Percentiles rank a stretch among this genome's conserved stretches.
phyloP scores from a whole-genome alignment of 2,113 vertebrate species.

The Oryzias celebensis region DNA sequence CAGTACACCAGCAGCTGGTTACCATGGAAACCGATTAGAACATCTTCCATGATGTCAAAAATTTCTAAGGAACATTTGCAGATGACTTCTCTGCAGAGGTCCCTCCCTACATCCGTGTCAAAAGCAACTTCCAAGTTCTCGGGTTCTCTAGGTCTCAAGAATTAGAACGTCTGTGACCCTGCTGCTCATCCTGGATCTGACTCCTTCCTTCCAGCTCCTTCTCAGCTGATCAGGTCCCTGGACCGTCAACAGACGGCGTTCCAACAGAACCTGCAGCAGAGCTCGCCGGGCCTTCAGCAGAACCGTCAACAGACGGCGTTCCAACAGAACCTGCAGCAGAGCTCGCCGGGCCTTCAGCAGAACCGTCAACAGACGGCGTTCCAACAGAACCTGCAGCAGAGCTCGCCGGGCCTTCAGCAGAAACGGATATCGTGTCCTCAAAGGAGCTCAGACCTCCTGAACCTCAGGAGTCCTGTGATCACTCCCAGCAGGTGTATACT shows the following conservation, averaged over 20 bases:
- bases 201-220: neutral
- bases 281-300: neutral
- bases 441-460: neutral
- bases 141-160: neutral
- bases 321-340: neutral
- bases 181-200: neutral
- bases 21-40: no score
- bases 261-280: rapidly evolving
- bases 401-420: rapidly evolving
- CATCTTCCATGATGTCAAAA: no score
- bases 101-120: no score
- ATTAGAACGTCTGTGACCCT: neutral
- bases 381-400: rapidly evolving
- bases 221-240: neutral
- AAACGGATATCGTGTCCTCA: neutral
- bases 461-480: neutral
- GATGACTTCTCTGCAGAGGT: neutral
- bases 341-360: neutral
- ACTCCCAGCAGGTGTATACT: constrained; percentile 11
- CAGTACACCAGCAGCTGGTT: no score
- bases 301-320: no score
- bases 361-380: no score
- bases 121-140: neutral
- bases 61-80: no score
- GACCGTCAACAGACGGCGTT: neutral